Conservation (phyloP, 2,888 invertebrate genomes). For the Nebria brevicollis region DNA sequence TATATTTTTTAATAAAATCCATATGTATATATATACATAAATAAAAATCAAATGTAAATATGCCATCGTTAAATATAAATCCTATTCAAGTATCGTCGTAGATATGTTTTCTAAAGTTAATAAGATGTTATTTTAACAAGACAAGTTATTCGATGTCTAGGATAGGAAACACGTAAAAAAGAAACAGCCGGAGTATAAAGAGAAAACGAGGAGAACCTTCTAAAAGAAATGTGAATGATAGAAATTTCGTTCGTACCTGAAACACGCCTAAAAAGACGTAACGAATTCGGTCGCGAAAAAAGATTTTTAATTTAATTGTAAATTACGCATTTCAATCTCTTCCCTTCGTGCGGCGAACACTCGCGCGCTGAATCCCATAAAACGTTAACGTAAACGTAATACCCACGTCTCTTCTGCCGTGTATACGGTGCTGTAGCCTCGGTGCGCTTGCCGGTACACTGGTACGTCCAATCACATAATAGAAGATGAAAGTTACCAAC, state of each 20-base stretch:
- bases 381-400: not conserved
- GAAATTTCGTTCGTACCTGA: constrained; percentile 35
- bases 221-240: constrained; percentile 22
- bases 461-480: not conserved
- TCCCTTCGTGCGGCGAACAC: not conserved
- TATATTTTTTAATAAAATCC: no score
- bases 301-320: constrained; percentile 45
- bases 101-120: not conserved
- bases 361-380: not conserved
- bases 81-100: no score
- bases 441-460: not conserved
- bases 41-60: no score
- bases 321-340: constrained; percentile 42
- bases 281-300: constrained; percentile 41
- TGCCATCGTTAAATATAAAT: no score
- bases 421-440: not conserved
- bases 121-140: constrained; percentile 35
- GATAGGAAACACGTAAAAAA: constrained; percentile 5
- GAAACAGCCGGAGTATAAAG: constrained; percentile 2
- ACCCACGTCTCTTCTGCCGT: not conserved
- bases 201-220: constrained; percentile 23
- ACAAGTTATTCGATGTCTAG: constrained; percentile 25
- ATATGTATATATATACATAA: no score
- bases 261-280: constrained; percentile 28
- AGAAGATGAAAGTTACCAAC: not conserved